Conservation (phyloP, 2,888 invertebrate species). For the Crioceris asparagi region DNA sequence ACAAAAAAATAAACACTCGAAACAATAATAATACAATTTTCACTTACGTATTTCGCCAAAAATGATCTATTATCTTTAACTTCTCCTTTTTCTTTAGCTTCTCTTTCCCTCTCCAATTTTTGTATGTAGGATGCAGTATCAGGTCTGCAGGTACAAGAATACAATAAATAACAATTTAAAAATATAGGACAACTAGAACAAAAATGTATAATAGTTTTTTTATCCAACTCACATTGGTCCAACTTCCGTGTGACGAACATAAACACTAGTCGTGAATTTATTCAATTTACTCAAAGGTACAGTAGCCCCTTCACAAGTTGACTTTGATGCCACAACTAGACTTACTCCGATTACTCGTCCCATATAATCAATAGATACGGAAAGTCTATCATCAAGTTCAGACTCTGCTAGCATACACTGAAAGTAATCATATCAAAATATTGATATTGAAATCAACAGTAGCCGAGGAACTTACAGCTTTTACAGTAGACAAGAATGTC, state of each 20-base stretch:
- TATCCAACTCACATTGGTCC: slow-evolving; percentile 57
- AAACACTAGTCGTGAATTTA: slow-evolving; percentile 65
- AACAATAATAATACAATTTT: slow-evolving; percentile 7
- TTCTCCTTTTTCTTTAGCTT: slow-evolving; percentile 80
- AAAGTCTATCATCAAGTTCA: slow-evolving; percentile 66
- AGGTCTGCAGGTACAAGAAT: slow-evolving; percentile 47
- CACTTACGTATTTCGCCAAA: slow-evolving; percentile 93
- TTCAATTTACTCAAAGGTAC: slow-evolving; percentile 37
- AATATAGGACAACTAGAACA: background rate
- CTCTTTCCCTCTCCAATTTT: slow-evolving; percentile 83
- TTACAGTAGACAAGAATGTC: slow-evolving; percentile 66
- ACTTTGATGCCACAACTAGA: slow-evolving; percentile 41
- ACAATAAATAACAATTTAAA: slow-evolving; percentile 6
- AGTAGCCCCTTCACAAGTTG: slow-evolving; percentile 39
- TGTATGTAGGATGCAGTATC: slow-evolving; percentile 94
- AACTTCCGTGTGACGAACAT: slow-evolving; percentile 67
- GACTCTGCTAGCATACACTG: slow-evolving; percentile 66
- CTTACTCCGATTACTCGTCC: slow-evolving; percentile 68
- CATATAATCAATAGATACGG: slow-evolving; percentile 67
- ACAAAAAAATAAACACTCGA: slow-evolving; percentile 18
- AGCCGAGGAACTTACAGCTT: slow-evolving; percentile 48
- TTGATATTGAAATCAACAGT: background rate
- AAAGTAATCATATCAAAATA: slow-evolving; percentile 18
- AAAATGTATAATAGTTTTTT: background rate
- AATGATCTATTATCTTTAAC: slow-evolving; percentile 91